Evolutionary conservation across 2,888 invertebrate genomes (phyloP).

Genomic region (Seira musarum): DNA sequence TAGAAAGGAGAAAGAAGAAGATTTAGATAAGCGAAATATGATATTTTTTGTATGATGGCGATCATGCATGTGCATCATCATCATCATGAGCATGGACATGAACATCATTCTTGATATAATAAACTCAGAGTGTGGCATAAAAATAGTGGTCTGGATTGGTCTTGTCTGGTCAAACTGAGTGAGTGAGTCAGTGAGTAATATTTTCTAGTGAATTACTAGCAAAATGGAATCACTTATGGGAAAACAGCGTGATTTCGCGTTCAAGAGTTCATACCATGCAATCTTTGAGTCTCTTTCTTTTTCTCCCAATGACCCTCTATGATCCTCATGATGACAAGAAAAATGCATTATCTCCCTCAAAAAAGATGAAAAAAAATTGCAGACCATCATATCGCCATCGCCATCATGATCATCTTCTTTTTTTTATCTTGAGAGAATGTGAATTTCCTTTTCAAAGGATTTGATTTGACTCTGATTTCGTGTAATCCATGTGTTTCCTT

Average conservation of each 20-base stretch:
- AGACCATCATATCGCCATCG: slow-evolving; percentile 12
- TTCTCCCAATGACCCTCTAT: not conserved
- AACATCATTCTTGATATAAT: slow-evolving; percentile 5
- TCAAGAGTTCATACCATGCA: too few species aligned
- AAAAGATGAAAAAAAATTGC: slow-evolving; percentile 19
- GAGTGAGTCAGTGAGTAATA: slow-evolving; percentile 17
- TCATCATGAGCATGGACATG: too few species aligned
- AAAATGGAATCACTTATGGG: not conserved
- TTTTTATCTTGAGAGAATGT: too few species aligned
- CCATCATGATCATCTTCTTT: too few species aligned
- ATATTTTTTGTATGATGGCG: slow-evolving; percentile 19
- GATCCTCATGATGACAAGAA: slow-evolving; percentile 29
- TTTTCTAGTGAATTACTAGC: not conserved
- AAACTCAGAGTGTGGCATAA: not conserved
- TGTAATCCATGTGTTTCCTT: slow-evolving; percentile 24
- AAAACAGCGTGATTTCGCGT: not conserved
- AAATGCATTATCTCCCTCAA: slow-evolving; percentile 53
- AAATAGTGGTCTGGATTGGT: too few species aligned
- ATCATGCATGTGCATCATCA: slow-evolving; percentile 15
- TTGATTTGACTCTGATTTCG: slow-evolving; percentile 17
- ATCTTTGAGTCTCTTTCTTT: too few species aligned
- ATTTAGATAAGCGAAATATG: slow-evolving; percentile 22
- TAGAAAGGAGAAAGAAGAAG: slow-evolving; percentile 12
- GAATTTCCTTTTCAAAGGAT: slow-evolving; percentile 16
- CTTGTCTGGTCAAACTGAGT: slow-evolving; percentile 37